These are phyloP conservation scores for Agrochola litura DNA, from an alignment of 2,888 invertebrate genomes.

Conservation along the genomic window DNA sequence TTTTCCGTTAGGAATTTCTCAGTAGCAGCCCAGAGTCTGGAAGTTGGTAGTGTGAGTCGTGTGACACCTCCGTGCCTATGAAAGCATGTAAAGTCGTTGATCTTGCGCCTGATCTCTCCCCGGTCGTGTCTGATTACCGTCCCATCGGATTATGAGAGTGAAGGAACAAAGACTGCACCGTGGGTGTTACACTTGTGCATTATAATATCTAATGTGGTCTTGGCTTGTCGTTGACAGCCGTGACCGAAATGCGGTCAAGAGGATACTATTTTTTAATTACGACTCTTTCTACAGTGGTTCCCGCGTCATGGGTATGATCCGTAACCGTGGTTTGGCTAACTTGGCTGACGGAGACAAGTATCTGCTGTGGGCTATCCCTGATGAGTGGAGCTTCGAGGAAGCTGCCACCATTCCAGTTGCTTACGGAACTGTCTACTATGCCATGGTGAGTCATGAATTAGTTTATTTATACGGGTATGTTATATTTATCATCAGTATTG, in stretches of 20 bases:
- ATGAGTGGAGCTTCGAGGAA: constrained; percentile 93
- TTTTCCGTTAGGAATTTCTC: too few species aligned
- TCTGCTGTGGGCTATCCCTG: constrained; percentile 93
- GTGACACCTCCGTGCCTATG: neutral
- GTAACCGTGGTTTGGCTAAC: constrained; percentile 91
- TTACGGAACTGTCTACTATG: constrained; percentile 92
- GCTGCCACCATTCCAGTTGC: constrained; percentile 95
- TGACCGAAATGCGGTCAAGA: neutral
- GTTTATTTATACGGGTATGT: neutral
- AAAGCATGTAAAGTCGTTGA: neutral
- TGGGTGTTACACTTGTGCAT: neutral
- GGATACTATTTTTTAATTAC: neutral
- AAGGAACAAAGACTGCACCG: neutral
- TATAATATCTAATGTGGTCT: neutral
- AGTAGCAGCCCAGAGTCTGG: neutral
- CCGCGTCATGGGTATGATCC: constrained; percentile 92
- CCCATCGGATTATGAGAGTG: neutral
- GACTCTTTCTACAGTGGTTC: constrained; percentile 84
- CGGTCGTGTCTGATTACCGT: neutral
- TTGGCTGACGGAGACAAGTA: constrained; percentile 90
- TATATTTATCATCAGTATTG: neutral
- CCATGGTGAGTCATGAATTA: constrained; percentile 79
- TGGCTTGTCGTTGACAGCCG: neutral
- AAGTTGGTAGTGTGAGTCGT: neutral
- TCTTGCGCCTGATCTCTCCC: neutral